Conservation (phyloP, 2,113 vertebrate genomes). For the Gymnorhina tibicen region DNA sequence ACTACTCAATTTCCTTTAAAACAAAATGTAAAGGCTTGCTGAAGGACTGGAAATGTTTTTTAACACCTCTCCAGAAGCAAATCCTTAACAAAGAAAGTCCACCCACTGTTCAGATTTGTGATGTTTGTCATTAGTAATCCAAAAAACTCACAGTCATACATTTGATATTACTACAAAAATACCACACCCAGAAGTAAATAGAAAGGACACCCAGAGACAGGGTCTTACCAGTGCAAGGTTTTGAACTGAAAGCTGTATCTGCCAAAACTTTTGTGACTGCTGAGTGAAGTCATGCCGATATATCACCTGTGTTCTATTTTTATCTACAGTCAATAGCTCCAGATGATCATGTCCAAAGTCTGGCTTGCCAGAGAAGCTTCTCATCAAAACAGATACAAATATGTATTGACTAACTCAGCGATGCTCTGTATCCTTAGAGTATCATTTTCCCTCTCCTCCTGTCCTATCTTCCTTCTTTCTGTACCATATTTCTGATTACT, state of each 20-base stretch:
- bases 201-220: not conserved
- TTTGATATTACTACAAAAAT: not conserved
- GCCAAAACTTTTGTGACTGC: not conserved
- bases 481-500: not conserved
- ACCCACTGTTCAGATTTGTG: not conserved
- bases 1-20: not conserved
- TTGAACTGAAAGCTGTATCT: not conserved
- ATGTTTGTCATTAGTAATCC: not conserved
- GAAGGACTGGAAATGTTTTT: not conserved
- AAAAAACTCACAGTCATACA: not conserved
- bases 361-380: not conserved
- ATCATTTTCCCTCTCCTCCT: not conserved
- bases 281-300: accelerated
- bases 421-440: not conserved
- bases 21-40: not conserved
- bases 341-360: not conserved
- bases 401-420: not conserved
- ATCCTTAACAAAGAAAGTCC: not conserved
- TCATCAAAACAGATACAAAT: not conserved
- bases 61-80: not conserved
- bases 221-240: not conserved
- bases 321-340: not conserved
- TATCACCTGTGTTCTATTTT: accelerated
- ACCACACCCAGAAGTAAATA: not conserved
- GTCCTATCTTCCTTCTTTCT: not conserved